These are phyloP conservation scores for Drosophila sucinea DNA, from an alignment of 1,140 invertebrate species.

Conservation along the genomic window DNA sequence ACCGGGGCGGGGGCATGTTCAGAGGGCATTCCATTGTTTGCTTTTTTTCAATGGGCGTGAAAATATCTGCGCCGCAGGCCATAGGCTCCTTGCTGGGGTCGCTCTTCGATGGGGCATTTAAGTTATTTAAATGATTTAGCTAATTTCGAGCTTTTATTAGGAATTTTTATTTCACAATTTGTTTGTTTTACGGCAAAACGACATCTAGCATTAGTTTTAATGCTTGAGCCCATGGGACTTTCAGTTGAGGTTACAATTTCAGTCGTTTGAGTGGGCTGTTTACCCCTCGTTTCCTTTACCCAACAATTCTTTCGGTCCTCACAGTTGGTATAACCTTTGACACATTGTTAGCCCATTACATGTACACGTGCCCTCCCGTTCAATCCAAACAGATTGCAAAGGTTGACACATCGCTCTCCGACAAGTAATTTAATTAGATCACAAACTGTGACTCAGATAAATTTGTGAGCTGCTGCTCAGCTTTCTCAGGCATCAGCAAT, in stretches of 20 bases:
- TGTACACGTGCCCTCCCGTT: conserved; percentile 6
- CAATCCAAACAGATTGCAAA: conserved; percentile 28
- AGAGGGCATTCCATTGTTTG: conserved; percentile 55
- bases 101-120: conserved; percentile 32
- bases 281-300: not conserved
- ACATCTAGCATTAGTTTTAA: not conserved
- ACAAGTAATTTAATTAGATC: not conserved
- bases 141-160: conserved; percentile 43
- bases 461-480: not conserved
- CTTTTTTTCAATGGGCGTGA: conserved; percentile 62
- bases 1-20: not conserved
- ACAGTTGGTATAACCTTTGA: conserved; percentile 13
- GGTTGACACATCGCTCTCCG: conserved; percentile 30
- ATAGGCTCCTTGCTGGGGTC: not conserved
- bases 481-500: not conserved
- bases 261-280: not conserved
- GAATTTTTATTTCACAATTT: not conserved
- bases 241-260: not conserved
- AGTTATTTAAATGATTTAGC: conserved; percentile 58
- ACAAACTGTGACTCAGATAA: not conserved
- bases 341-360: conserved; percentile 23
- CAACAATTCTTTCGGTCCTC: conserved; percentile 24
- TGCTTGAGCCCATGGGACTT: not conserved
- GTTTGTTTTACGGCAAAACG: not conserved
- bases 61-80: conserved; percentile 32